Evolutionary conservation across 2,888 invertebrate species (phyloP), one percentile per base, ranked within the genome.

Genomic region (Azorinus chamasolen): DNA sequence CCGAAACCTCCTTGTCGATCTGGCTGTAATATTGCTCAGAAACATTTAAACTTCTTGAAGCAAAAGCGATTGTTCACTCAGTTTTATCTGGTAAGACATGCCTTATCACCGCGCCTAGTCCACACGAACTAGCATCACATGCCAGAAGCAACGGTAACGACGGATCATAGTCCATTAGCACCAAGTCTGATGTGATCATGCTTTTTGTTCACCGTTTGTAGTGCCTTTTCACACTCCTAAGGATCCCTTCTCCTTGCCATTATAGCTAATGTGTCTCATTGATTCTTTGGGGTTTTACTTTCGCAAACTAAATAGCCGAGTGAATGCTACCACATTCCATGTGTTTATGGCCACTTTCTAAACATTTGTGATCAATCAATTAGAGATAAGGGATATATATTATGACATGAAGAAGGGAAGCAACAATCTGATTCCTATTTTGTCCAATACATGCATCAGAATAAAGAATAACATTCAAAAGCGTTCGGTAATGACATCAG

Each of bases 101-200:
- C 20, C 75, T 74, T n/a, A 85, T 16, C 0, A 92, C 91, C 4
- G 91, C 89, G 25, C 90, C 91, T 32, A 91, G 64, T 25, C 92
- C 91, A 22, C 66, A 76, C 10, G 88, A 88, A 16, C 89, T 90
- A 1, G 93, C 93, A 83, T 94, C 93, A 41, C 90, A 90, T 1
- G 91, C 87, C 3, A 94, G 65, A 24, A 84, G 81, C 5, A 93
- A 63, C 16, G 83, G 86, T 16, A 80, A 55, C n/a, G 37, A 58
- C 5, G 89, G 87, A 57, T 93, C 86, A n/a, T n/a, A n/a, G n/a
- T n/a, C n/a, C n/a, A n/a, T n/a, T n/a, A n/a, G n/a, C n/a, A n/a
- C n/a, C n/a, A 78, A 51, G 6, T 80, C 70, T 10, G 77, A 74
- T 12, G 69, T 59, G 10, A 90, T 63, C 14, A 79, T 24, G 27